Evolutionary conservation across 2,888 invertebrate genomes (phyloP).

Genomic region (Didymodactylos carnosus): DNA sequence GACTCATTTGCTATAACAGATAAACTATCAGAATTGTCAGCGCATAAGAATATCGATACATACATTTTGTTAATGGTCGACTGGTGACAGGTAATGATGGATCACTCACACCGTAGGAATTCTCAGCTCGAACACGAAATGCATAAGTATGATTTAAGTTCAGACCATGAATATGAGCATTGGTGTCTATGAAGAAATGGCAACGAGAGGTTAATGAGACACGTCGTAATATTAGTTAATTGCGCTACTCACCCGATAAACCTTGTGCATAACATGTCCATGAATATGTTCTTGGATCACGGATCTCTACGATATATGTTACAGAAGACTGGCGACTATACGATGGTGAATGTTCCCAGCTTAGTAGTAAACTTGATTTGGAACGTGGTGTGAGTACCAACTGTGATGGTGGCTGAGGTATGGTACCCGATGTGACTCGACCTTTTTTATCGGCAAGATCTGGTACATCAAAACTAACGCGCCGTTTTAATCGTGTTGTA

Average conservation of each 20-base stretch:
- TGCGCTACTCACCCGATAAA: neutral
- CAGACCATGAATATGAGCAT: constrained; percentile 29
- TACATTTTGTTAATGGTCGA: neutral
- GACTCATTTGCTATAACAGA: neutral
- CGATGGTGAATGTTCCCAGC: constrained; percentile 8
- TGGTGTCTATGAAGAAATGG: neutral
- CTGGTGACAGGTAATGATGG: constrained; percentile 63
- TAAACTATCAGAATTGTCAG: neutral
- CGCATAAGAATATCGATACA: neutral
- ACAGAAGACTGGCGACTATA: neutral
- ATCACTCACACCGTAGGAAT: constrained; percentile 83
- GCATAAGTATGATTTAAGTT: constrained; percentile 82
- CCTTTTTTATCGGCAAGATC: neutral
- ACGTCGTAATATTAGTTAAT: too few species aligned
- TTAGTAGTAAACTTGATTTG: neutral
- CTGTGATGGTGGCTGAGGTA: neutral
- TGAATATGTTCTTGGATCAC: constrained; percentile 7
- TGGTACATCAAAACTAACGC: constrained; percentile 9
- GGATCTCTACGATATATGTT: constrained; percentile 7
- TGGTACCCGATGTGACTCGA: neutral
- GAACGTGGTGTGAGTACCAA: neutral
- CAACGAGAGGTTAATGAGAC: too few species aligned
- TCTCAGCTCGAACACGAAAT: constrained; percentile 82
- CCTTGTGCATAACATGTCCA: constrained; percentile 6
- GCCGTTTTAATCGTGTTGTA: neutral